Base-by-base conservation (phyloP, 2,797 vertebrate species). In the Darevskia mixta region DNA sequence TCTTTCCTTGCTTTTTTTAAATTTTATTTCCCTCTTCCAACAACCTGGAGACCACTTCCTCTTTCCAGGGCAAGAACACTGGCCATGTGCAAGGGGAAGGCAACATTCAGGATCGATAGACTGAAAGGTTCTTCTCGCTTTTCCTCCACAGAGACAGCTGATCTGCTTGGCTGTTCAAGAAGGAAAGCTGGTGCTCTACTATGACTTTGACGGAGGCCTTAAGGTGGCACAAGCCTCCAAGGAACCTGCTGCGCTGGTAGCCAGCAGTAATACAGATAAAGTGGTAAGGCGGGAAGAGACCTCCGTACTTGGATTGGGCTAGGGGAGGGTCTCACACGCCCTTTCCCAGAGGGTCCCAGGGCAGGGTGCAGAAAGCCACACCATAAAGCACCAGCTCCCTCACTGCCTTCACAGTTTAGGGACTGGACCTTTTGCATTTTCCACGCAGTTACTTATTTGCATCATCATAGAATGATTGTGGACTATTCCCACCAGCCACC, bases 131-230 rank as follows among this genome's bases (percentile, higher is more conserved):
- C 82, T 79, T 1, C 0, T 91, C 79, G 69, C 93, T 66, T 90
- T 38, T 76, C 89, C 55, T 2, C 32, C 20, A 18, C 93, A 99
- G 98, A 94, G 90, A 20, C 97, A 98, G 43, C 99, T 98, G 96
- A 93, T 99, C 84, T 98, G 98, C 87, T 88, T 99, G 94, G 98
- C 97, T 0, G 97, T 99, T 64, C 94, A 89, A 9, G 92, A 96
- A 0, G 98, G 98, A 79, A 90, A 76, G 38, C 93, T 99, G 15
- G 97, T 94, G 78, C 96, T 99, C 71, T 97, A 97, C 91, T 98
- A 98, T 0, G 95, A 99, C 84, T 97, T 99, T 5, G 95, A 78
- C 0, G 90, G 90, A 0, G 95, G 94, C 0, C 88, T 98, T 87
- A 82, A 91, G 90, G 94, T 97, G 43, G 94, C 97, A 0, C 64